These are phyloP conservation scores for Drosophila acutilabella DNA, from an alignment of 2,888 invertebrate species.

Conservation along the genomic window DNA sequence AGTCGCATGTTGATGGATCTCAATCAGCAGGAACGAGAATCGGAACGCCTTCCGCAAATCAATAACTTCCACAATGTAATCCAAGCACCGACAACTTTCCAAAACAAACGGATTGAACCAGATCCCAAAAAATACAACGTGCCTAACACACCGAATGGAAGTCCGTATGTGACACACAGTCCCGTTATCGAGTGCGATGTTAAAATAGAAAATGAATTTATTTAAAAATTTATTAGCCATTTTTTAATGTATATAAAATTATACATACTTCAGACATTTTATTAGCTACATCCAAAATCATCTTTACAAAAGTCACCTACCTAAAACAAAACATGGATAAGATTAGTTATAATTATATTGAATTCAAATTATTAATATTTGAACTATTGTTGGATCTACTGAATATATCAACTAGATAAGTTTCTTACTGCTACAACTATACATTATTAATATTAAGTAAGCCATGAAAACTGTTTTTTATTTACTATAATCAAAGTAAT, in stretches of 20 bases:
- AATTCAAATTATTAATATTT: no score
- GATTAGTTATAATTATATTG: no score
- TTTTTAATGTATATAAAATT: slow-evolving; percentile 21
- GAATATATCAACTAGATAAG: no score
- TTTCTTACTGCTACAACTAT: no score
- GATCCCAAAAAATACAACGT: slow-evolving; percentile 20
- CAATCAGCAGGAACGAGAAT: slow-evolving; percentile 49
- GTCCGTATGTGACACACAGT: slow-evolving; percentile 36
- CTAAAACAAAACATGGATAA: no score
- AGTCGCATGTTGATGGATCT: slow-evolving; percentile 64
- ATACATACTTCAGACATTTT: not conserved
- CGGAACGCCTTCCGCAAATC: slow-evolving; percentile 24
- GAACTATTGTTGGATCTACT: no score
- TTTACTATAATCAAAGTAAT: not conserved
- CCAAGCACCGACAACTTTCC: not conserved
- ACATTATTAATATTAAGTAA: not conserved
- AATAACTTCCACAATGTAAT: not conserved
- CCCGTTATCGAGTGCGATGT: slow-evolving; percentile 67
- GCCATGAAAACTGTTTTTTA: not conserved
- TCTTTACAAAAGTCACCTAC: no score
- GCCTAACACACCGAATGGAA: slow-evolving; percentile 10
- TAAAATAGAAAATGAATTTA: slow-evolving; percentile 66
- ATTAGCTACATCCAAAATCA: slow-evolving; percentile 29
- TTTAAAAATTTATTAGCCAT: slow-evolving; percentile 19
- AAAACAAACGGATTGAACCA: not conserved